A percentile compares a stretch with the other conserved stretches of the same genome.
phyloP scores from a whole-genome alignment of 1,140 invertebrate species.

The Trissolcus basalis region DNA sequence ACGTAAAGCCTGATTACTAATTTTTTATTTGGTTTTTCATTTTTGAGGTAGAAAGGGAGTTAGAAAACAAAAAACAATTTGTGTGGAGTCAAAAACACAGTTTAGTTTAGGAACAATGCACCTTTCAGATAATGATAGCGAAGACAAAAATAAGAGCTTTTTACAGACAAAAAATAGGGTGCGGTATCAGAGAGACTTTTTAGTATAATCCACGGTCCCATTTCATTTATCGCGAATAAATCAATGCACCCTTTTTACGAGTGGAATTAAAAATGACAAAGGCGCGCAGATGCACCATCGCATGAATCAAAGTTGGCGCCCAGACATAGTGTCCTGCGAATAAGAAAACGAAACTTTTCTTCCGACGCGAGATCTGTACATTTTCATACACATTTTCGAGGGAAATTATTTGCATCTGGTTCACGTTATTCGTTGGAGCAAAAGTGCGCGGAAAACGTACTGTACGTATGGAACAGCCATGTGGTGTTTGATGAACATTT shows the following conservation, averaged over 20 bases:
- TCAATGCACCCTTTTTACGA: conserved; percentile 32
- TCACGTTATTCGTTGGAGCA: conserved; percentile 50
- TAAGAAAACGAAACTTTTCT: conserved; percentile 40
- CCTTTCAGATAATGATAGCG: conserved; percentile 7
- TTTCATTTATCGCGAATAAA: conserved; percentile 33
- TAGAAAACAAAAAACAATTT: background rate
- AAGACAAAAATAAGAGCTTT: background rate
- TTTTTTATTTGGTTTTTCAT: too few species aligned
- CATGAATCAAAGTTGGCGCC: conserved; percentile 45
- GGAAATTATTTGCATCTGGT: conserved; percentile 54
- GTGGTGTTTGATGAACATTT: conserved; percentile 4
- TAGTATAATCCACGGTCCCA: conserved; percentile 13
- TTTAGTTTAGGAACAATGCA: conserved; percentile 15
- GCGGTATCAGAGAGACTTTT: conserved; percentile 6
- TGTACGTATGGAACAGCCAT: conserved; percentile 16
- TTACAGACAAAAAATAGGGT: background rate
- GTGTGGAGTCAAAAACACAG: conserved; percentile 1
- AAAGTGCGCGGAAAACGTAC: conserved; percentile 42
- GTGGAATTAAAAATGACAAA: conserved; percentile 45
- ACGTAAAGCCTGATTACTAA: too few species aligned
- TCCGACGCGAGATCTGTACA: conserved; percentile 4
- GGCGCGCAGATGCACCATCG: conserved; percentile 35
- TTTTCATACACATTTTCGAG: conserved; percentile 31
- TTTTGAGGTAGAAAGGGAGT: too few species aligned
- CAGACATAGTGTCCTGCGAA: conserved; percentile 36